These are phyloP conservation scores for Setipinna tenuifilis DNA, from an alignment of 2,797 vertebrate species.

Conservation along the genomic window DNA sequence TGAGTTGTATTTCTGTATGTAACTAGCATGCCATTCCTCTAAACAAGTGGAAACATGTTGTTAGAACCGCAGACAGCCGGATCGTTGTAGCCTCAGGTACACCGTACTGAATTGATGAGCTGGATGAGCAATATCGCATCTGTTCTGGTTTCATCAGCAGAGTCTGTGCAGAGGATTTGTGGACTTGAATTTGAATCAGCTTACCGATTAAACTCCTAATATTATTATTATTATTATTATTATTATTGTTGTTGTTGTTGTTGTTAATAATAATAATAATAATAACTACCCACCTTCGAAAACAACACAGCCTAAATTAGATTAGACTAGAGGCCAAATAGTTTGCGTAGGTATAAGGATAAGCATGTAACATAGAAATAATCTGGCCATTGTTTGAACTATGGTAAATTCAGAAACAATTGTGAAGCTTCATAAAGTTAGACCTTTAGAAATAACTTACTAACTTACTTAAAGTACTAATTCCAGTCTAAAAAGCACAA, in stretches of 20 bases:
- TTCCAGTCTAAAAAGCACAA: no score
- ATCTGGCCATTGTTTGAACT: background rate
- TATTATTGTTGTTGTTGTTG: no score
- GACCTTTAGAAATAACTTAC: no score
- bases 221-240: no score
- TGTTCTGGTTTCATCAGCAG: background rate
- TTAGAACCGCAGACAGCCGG: background rate
- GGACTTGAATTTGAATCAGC: no score
- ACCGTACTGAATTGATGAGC: background rate
- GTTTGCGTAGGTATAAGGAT: background rate
- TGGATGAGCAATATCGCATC: background rate
- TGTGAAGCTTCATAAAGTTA: background rate
- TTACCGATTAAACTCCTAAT: no score
- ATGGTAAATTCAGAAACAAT: background rate
- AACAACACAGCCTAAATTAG: background rate
- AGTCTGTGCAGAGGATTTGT: background rate
- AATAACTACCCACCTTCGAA: no score
- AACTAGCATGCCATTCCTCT: no score
- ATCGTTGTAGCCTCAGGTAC: background rate
- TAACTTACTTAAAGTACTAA: no score
- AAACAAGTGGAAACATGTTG: conserved; percentile 1
- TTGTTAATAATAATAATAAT: no score
- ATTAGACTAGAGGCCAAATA: background rate
- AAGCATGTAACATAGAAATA: background rate
- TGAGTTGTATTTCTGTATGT: no score